These are phyloP conservation scores for Tethea ocularis DNA, from an alignment of 2,888 invertebrate species.

Conservation along the genomic window DNA sequence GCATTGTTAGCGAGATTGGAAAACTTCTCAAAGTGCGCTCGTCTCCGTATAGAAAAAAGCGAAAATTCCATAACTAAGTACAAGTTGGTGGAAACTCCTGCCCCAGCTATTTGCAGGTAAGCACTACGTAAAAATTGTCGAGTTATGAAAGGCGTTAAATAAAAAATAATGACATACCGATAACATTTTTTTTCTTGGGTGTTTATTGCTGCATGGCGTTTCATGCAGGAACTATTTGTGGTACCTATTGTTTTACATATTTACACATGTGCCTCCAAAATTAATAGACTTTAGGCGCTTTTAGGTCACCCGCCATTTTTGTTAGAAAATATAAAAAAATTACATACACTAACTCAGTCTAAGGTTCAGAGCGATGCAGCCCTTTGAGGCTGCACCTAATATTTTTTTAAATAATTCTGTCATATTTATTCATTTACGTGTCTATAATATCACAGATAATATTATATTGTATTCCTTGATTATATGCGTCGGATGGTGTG, in stretches of 20 bases:
- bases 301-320: no score
- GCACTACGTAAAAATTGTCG: conserved; percentile 5
- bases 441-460: no score
- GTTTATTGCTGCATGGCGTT: neutral
- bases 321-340: no score
- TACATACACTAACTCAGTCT: no score
- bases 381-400: no score
- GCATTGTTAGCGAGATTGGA: conserved; percentile 21
- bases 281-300: no score
- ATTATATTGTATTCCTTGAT: no score
- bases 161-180: neutral
- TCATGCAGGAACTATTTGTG: neutral
- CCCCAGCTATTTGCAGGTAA: conserved; percentile 5
- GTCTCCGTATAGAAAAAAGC: conserved; percentile 20
- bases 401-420: no score
- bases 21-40: conserved; percentile 17
- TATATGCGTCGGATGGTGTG: no score
- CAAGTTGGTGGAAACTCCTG: conserved; percentile 10
- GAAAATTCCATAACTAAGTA: conserved; percentile 17
- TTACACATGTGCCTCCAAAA: no score
- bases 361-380: no score
- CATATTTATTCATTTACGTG: no score
- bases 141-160: neutral
- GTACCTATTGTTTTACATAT: neutral
- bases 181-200: neutral